Conservation (phyloP, 2,797 vertebrate species). For the Dendrocincla fuliginosa region DNA sequence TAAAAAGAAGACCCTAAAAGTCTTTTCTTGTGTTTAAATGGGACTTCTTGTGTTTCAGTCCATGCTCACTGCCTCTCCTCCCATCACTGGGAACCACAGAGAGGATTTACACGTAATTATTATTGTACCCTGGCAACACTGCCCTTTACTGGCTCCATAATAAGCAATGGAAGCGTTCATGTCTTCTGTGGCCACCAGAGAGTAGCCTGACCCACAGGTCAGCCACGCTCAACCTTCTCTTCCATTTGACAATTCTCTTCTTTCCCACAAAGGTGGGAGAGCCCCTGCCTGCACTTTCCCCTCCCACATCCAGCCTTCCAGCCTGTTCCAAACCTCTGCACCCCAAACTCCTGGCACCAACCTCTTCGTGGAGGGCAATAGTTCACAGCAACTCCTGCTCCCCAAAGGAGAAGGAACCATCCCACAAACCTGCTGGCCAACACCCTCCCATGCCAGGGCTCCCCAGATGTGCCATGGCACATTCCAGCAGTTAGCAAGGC, state of each 20-base stretch:
- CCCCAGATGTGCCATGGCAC: not conserved
- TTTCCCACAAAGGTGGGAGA: not conserved
- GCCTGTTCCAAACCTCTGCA: not conserved
- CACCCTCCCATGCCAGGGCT: not conserved
- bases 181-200: not conserved
- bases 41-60: not conserved
- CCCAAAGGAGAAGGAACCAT: not conserved
- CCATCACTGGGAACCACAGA: fast-evolving
- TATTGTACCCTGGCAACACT: not conserved
- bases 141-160: not conserved
- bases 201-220: not conserved
- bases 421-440: not conserved
- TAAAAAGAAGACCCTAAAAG: not conserved
- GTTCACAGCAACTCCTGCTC: not conserved
- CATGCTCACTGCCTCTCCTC: not conserved
- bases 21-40: not conserved
- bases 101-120: not conserved
- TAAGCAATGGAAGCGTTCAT: not conserved
- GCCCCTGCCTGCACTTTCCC: not conserved
- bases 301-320: not conserved
- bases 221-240: not conserved
- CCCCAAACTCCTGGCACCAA: not conserved
- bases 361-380: fast-evolving
- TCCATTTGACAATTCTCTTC: not conserved
- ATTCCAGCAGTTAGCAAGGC: not conserved